Evolutionary conservation across 2,888 invertebrate species (phyloP), one percentile per base, ranked within the genome.

Genomic region (Theretra japonica): DNA sequence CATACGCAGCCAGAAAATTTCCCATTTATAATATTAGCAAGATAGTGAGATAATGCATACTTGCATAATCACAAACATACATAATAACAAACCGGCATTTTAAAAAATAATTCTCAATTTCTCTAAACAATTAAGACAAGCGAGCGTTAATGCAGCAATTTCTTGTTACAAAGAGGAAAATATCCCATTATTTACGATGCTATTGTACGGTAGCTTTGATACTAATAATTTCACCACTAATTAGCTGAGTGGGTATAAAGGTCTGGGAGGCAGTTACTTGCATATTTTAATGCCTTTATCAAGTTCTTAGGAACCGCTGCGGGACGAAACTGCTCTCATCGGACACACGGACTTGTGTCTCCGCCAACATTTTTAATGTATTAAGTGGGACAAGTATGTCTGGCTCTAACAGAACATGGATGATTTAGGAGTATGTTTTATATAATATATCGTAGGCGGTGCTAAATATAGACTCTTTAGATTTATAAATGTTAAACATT

Each of bases 271-370:
- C 83, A 76, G 83, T 90, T 82, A 84, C 86, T 90, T 88, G 88
- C 87, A 89, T 87, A 90, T 89, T 90, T 91, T 88, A 91, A 88
- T 89, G 85, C 85, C 86, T 88, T 88, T 88, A 89, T 90, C 87
- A 84, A 86, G 82, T 84, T 80, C 81, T 81, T 73, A 74, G 79
- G 85, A 84, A 87, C 88, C 88, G 81, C 84, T 75, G 79, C 79
- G 85, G 84, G 84, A 83, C 83, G 86, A 84, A 83, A 81, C 74
- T 73, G 75, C 74, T 75, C 74, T 56, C 70, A 57, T 69, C 58
- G 53, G 70, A 88, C 85, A 84, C 77, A 88, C 81, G 48, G 85
- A n/a, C 74, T 28, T 4, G 19, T 6, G 73, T 71, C 21, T 28
- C 70, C 48, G n/a, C 56, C 5, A 75, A 71, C 73, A 69, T 56